These are phyloP conservation scores for Smithornis capensis DNA, from an alignment of 2,113 vertebrate genomes.

Conservation along the genomic window DNA sequence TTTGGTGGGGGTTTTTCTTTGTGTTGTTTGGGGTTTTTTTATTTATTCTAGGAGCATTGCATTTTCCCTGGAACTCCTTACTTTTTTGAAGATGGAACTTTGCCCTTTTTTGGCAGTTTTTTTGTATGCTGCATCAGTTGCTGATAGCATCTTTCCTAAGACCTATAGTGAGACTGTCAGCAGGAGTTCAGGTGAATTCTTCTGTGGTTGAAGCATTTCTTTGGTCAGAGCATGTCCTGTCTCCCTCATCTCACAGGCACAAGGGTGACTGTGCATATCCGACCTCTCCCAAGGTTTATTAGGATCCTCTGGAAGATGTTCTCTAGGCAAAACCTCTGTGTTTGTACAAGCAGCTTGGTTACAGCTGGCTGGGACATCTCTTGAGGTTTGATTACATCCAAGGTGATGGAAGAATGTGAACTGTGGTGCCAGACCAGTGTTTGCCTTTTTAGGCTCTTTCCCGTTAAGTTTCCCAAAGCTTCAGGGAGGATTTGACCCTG, in stretches of 20 bases:
- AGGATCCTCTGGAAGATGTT: neutral
- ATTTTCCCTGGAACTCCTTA: neutral
- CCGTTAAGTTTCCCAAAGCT: accelerated
- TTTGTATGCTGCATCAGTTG: too few relatives aligned
- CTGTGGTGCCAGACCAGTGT: accelerated
- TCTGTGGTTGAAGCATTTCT: neutral
- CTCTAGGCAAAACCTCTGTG: accelerated
- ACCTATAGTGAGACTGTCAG: neutral
- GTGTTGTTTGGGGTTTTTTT: neutral
- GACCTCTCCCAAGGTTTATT: neutral
- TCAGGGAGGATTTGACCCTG: accelerated
- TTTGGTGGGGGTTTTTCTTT: neutral
- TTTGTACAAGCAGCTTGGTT: neutral
- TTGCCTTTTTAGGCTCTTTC: neutral
- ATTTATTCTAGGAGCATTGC: neutral
- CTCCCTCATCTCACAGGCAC: neutral
- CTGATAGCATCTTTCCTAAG: neutral
- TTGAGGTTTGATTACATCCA: neutral
- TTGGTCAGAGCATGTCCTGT: neutral
- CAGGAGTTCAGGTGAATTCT: neutral
- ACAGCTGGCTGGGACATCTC: neutral
- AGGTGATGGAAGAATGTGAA: neutral
- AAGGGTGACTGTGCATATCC: accelerated
- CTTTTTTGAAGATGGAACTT: neutral
- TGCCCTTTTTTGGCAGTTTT: neutral